Percentiles rank a stretch among this genome's conserved stretches.
Conservation (phyloP, 1,140 invertebrate genomes). For the Leptinotarsa texana region DNA sequence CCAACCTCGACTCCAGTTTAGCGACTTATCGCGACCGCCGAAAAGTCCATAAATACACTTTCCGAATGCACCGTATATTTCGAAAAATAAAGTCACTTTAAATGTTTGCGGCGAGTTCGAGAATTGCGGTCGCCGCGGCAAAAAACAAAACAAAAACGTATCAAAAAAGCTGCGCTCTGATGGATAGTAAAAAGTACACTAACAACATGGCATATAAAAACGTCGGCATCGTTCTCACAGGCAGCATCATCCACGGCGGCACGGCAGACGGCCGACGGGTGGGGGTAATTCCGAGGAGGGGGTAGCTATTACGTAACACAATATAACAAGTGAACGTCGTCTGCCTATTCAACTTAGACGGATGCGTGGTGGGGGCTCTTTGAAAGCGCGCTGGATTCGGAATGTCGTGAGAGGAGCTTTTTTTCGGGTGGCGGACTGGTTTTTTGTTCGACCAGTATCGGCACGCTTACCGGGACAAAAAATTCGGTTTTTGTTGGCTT, state of each 20-base stretch:
- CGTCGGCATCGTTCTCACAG: conserved; percentile 35
- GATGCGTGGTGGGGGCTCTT: conserved; percentile 22
- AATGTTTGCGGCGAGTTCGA: conserved; percentile 2
- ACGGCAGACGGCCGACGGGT: conserved; percentile 29
- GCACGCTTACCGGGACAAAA: conserved; percentile 26
- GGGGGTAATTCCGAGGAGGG: conserved; percentile 32
- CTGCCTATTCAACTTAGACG: conserved; percentile 31
- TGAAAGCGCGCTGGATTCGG: conserved; percentile 24
- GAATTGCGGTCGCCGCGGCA: conserved; percentile 12
- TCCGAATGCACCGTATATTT: conserved; percentile 2
- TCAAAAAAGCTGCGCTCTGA: conserved; percentile 41
- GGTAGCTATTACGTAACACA: conserved; percentile 44
- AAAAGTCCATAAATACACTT: conserved; percentile 22
- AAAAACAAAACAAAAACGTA: conserved; percentile 41
- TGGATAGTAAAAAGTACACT: conserved; percentile 49
- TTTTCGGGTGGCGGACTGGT: conserved; percentile 20
- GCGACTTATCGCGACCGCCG: conserved; percentile 10
- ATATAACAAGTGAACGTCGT: conserved; percentile 42
- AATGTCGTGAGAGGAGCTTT: conserved; percentile 21
- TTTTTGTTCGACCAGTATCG: conserved; percentile 15
- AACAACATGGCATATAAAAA: conserved; percentile 48
- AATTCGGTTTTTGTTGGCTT: conserved; percentile 25
- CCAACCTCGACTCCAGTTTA: conserved; percentile 53
- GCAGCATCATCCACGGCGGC: conserved; percentile 38
- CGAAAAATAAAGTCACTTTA: conserved; percentile 25